Percentiles rank a stretch among this genome's conserved stretches.
phyloP scores from a whole-genome alignment of 2,888 invertebrate species.

The Drosophila barbarae region DNA sequence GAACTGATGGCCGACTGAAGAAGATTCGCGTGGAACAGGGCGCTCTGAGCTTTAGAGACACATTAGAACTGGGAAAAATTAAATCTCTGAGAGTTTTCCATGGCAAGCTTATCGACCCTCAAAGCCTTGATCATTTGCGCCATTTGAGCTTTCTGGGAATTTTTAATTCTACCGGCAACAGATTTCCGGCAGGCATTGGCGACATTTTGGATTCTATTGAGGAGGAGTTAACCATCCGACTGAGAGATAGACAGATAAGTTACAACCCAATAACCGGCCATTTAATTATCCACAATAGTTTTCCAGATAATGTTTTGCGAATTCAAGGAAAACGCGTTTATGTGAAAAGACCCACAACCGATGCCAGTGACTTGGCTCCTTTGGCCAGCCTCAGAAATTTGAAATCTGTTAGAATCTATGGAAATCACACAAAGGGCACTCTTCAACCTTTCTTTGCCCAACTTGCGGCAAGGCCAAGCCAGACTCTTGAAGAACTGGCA shows the following conservation, averaged over 20 bases:
- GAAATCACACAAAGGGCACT: background rate
- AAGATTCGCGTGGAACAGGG: background rate
- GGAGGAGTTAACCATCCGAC: background rate
- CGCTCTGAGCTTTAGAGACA: background rate
- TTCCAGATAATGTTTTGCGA: background rate
- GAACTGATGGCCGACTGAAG: background rate
- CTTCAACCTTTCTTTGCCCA: slow-evolving; percentile 2
- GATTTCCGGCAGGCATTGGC: background rate
- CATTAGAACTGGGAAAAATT: slow-evolving; percentile 1
- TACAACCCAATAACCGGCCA: background rate
- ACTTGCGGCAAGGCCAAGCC: background rate
- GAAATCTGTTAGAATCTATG: slow-evolving; percentile 4
- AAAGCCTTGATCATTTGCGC: slow-evolving; percentile 1
- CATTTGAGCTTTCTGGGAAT: background rate
- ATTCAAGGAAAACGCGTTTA: background rate
- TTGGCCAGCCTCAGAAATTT: slow-evolving; percentile 3
- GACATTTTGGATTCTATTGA: background rate
- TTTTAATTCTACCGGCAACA: background rate
- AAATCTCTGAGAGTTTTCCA: background rate
- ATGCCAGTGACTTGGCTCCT: slow-evolving; percentile 3
- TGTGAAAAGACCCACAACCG: background rate
- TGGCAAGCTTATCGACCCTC: background rate
- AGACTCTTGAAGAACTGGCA: background rate
- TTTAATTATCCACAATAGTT: background rate
- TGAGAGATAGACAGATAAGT: background rate